Evolutionary conservation across 2,113 vertebrate species (phyloP).

Genomic region (Tapirus terrestris): DNA sequence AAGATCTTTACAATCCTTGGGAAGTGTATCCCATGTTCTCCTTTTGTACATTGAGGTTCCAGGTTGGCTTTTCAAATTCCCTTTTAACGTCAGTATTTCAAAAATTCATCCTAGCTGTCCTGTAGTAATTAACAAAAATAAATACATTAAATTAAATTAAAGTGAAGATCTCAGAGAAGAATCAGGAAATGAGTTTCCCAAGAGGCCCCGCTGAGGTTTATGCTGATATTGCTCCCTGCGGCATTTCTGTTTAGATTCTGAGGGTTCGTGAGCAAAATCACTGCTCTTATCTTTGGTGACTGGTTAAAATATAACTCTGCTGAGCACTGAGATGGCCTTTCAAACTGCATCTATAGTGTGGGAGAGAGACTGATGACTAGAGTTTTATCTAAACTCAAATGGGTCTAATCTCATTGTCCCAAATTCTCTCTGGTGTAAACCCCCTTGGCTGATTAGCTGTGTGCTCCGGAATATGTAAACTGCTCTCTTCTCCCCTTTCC

Average conservation of each 20-base stretch:
- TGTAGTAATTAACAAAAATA: not conserved
- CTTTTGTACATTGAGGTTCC: not conserved
- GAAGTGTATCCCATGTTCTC: not conserved
- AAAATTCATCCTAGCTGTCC: not conserved
- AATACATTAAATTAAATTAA: not conserved
- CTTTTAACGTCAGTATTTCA: not conserved
- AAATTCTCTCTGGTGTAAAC: not conserved
- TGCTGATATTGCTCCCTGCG: constrained; percentile 62
- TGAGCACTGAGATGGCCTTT: not conserved
- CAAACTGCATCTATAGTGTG: not conserved
- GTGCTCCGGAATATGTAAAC: too few relatives aligned
- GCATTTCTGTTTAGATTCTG: constrained; percentile 19
- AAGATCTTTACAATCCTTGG: accelerated
- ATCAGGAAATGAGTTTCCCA: constrained; percentile 72
- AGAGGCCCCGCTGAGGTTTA: not conserved
- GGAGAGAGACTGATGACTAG: not conserved
- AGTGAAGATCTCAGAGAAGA: not conserved
- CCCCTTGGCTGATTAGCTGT: not conserved
- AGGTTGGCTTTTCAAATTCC: not conserved
- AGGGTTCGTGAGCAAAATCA: constrained; percentile 46
- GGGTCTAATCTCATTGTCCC: not conserved
- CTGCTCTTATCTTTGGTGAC: constrained; percentile 60
- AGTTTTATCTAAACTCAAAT: not conserved
- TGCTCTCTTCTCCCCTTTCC: not conserved
- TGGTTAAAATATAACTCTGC: constrained; percentile 55